These are phyloP conservation scores for Lissonota sp. DNA, from an alignment of 2,888 invertebrate species.

Conservation along the genomic window DNA sequence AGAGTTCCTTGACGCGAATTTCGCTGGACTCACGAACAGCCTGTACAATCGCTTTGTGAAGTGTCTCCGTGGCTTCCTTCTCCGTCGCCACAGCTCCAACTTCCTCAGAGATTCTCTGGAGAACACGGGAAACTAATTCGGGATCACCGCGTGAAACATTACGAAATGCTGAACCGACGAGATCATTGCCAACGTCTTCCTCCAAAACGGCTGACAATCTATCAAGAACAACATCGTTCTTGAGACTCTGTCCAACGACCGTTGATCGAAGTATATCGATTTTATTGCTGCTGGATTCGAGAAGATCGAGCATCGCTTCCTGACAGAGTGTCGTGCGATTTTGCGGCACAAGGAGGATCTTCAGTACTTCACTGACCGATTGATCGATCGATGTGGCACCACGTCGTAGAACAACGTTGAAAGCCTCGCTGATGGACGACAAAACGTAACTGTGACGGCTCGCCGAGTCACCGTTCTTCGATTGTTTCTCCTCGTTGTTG, in stretches of 20 bases:
- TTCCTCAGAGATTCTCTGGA: constrained; percentile 87
- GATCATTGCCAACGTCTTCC: constrained; percentile 84
- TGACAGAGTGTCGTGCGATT: constrained; percentile 78
- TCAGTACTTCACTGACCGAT: constrained; percentile 76
- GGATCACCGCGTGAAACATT: constrained; percentile 87
- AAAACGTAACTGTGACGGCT: constrained; percentile 73
- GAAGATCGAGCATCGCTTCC: constrained; percentile 74
- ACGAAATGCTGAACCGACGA: constrained; percentile 88
- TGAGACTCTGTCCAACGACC: constrained; percentile 84
- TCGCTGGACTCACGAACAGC: constrained; percentile 88
- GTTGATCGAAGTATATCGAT: constrained; percentile 87
- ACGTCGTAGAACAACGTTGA: constrained; percentile 75
- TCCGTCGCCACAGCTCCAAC: constrained; percentile 87
- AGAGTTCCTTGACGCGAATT: constrained; percentile 85
- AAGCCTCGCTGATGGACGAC: constrained; percentile 80
- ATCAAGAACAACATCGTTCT: constrained; percentile 87
- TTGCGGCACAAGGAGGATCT: constrained; percentile 75
- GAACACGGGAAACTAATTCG: constrained; percentile 86
- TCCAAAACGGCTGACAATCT: constrained; percentile 88
- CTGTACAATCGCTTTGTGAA: constrained; percentile 88
- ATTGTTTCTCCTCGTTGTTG: constrained; percentile 50
- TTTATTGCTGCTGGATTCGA: constrained; percentile 84
- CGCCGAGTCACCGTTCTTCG: constrained; percentile 66
- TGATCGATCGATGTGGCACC: constrained; percentile 71
- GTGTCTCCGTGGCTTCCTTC: constrained; percentile 87